Evolutionary conservation across 2,888 invertebrate genomes (phyloP).

Genomic region (Seira musarum): DNA sequence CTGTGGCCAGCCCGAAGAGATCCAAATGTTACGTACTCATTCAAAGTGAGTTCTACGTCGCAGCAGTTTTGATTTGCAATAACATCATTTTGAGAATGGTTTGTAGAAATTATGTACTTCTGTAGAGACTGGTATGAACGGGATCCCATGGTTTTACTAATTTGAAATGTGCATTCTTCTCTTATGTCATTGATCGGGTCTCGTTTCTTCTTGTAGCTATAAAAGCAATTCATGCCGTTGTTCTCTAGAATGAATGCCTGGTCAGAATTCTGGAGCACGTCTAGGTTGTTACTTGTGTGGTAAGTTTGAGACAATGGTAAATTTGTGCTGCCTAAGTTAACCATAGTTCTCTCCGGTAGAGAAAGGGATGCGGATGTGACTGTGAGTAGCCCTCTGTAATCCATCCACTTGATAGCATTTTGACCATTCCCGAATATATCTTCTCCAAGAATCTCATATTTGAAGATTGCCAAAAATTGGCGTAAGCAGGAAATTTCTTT

Average conservation of each 20-base stretch:
- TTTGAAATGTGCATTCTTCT: constrained; percentile 37
- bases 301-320: neutral
- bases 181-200: no score
- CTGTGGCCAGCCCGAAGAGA: constrained; percentile 31
- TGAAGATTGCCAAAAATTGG: neutral
- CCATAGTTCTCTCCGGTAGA: neutral
- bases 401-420: neutral
- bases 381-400: neutral
- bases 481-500: neutral
- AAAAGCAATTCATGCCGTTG: neutral
- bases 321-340: neutral
- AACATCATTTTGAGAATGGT: constrained; percentile 42
- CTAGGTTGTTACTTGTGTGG: neutral
- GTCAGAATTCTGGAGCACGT: neutral
- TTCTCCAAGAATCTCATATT: neutral
- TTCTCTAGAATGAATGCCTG: neutral
- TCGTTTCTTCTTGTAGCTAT: neutral
- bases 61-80: constrained; percentile 26
- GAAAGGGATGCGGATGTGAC: neutral
- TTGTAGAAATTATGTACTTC: constrained; percentile 26
- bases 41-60: neutral
- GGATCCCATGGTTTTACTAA: neutral
- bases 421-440: no score
- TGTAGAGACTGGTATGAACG: constrained; percentile 30
- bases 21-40: constrained; percentile 43